Base-by-base conservation (phyloP, 2,888 invertebrate species). In the Dione juno region DNA sequence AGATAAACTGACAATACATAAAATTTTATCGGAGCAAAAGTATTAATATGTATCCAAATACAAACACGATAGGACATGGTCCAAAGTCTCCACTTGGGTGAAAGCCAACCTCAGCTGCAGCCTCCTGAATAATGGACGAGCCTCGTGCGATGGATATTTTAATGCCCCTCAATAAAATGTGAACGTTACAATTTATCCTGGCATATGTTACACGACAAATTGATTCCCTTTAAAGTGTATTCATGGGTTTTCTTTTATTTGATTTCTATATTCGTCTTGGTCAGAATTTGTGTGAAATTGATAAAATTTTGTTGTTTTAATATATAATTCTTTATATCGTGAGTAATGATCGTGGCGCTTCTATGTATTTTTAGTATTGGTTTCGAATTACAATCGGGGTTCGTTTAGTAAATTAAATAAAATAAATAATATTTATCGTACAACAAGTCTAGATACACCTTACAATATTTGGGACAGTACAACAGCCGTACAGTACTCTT, bases 71-170 rank as follows among this genome's bases (percentile, higher is more conserved):
- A 68, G 63, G 69, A 69, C 68, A 73, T 69, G 71, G 65, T 64
- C 71, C 73, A 70, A 74, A 71, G 66, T 65, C 70, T 74, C 66
- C 61, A 58, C 54, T 75, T 75, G 75, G 75, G 63, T 45, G 59
- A 37, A 50, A 48, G 74, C 75, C 75, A 75, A 75, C 64, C 66
- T 61, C 73, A 67, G 65, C 70, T 70, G 71, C 71, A 74, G 67
- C 71, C 68, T 75, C 52, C 70, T 75, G 73, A 74, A 75, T 75
- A 74, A 75, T 75, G 75, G 61, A 74, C 70, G 75, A 74, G 67
- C 41, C 72, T 68, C 57, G 69, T 16, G 69, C 66, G 71, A 74
- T 74, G 69, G 75, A 72, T 73, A 75, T 74, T 74, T 74, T 71
- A 75, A 73, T 71, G 71, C 66, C 45, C 61, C 57, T 67, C 66